Conservation (phyloP, 2,797 vertebrate species). For the Phaenicophaeus curvirostris region DNA sequence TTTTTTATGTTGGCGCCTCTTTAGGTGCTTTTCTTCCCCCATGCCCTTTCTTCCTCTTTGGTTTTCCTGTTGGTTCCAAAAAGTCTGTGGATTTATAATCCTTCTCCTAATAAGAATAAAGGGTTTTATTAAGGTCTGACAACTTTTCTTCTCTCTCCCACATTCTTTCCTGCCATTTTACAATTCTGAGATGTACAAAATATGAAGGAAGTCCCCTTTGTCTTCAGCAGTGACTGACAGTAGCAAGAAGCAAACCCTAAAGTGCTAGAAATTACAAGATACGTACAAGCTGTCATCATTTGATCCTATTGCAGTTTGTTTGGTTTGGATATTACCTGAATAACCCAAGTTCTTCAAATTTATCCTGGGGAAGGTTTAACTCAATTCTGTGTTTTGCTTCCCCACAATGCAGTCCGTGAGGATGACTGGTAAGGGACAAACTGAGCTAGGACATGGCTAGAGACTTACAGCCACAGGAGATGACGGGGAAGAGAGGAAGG, state of each 20-base stretch:
- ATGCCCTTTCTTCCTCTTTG: background rate
- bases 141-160: background rate
- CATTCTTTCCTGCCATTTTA: background rate
- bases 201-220: conserved; percentile 4
- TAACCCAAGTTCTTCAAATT: background rate
- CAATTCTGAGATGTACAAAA: background rate
- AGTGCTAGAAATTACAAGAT: conserved; percentile 20
- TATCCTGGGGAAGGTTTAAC: background rate
- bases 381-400: background rate
- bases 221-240: conserved; percentile 15
- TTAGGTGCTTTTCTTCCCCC: background rate
- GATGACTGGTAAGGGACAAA: background rate
- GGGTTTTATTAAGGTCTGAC: background rate
- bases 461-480: background rate
- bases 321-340: background rate
- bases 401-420: background rate
- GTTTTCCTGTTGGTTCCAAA: background rate
- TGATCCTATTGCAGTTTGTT: background rate
- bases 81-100: background rate
- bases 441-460: background rate
- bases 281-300: conserved; percentile 1
- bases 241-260: background rate
- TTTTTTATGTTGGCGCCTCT: background rate
- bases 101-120: background rate
- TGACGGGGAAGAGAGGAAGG: background rate